Base-by-base conservation (phyloP, 2,797 vertebrate species). In the Helarctos malayanus region DNA sequence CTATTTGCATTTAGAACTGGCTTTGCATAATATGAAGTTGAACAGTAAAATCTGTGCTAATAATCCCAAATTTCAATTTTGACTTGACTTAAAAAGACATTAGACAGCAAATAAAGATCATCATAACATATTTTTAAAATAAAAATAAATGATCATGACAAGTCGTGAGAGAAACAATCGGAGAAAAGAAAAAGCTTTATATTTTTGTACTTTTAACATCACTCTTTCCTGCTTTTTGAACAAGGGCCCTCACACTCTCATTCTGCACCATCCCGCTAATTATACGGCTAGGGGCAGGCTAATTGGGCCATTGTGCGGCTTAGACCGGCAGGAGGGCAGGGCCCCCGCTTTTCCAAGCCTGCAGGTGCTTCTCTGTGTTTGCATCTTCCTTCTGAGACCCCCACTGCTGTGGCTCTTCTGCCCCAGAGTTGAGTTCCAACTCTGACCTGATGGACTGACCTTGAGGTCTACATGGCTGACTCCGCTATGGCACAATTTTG, bases 1-100 rank as follows among this genome's bases (percentile, higher is more conserved):
- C 45, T 35, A 52, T 84, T 90, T 94, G 29, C 73, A 52, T 76
- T 94, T 89, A 35, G 35, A 68, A 68, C 65, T 71, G 45, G 21
- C 45, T n/a, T 80, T 84, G 79, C 15, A 71, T 56, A 56, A 35
- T 38, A 61, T 75, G 35, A 89, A 95, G 35, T n/a, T 61, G 21
- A 71, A 88, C 12, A 15, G 56, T 61, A 76, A 92, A 91, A 61
- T 80, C 65, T 49, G 35, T 54, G 54, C 52, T 93, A 79, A 79
- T 63, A 69, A 93, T 90, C 59, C 89, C 59, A 92, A 92, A 47
- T 32, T 95, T 92, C 54, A 13, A 23, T 81, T 92, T 89, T 95
- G 85, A 68, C 35, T 90, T 90, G 68, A 45, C 49, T 93, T 68
- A 92, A 27, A 92, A 93, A 90, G 15, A 82, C 18, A 82, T 63